Percentiles rank a stretch among this genome's conserved stretches.
Evolutionary conservation across 2,113 vertebrate genomes (phyloP).

Genomic region (Callorhinus ursinus): DNA sequence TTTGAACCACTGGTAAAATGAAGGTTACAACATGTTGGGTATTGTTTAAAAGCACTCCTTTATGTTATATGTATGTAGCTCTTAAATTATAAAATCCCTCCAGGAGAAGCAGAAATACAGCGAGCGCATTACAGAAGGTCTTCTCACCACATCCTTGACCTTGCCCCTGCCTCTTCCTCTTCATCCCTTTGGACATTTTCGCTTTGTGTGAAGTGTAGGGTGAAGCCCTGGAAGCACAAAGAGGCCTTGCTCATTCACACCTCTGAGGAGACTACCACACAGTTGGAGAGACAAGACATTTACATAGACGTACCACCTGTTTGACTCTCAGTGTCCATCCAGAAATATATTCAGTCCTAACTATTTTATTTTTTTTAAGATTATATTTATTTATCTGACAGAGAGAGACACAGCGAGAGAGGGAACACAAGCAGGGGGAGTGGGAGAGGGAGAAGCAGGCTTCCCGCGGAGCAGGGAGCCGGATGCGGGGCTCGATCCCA

Average conservation of each 20-base stretch:
- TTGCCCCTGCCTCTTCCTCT: not conserved
- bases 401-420: too few species aligned
- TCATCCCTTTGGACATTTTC: not conserved
- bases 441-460: too few species aligned
- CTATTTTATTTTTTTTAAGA: not conserved
- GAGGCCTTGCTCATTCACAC: not conserved
- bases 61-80: not conserved
- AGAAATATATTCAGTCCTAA: not conserved
- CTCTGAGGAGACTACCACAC: not conserved
- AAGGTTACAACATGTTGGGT: not conserved
- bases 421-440: too few species aligned
- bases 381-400: too few species aligned
- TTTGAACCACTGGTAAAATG: not conserved
- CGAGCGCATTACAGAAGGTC: not conserved
- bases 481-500: too few species aligned
- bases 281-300: not conserved
- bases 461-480: too few species aligned
- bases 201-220: not conserved
- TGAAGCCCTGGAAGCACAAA: not conserved
- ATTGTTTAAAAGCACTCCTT: not conserved
- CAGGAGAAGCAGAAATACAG: not conserved
- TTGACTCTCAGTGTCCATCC: not conserved
- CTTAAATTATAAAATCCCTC: not conserved
- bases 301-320: not conserved
- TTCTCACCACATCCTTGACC: not conserved